Percentiles rank a stretch among this genome's conserved stretches.
Conservation (phyloP, 2,888 invertebrate species). For the Acanthosepion esculentum region DNA sequence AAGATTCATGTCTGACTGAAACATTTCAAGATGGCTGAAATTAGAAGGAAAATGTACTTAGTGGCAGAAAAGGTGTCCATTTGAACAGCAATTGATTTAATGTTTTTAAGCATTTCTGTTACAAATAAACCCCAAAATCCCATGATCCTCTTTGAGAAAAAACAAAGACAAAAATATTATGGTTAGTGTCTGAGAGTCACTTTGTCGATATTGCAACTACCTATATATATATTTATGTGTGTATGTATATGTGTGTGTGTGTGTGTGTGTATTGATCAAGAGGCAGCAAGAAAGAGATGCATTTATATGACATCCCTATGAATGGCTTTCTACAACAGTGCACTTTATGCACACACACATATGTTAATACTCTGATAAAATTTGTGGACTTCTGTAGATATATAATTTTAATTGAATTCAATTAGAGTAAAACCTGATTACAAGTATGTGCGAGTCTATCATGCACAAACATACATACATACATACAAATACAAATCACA, state of each 20-base stretch:
- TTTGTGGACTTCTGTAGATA: too few species aligned
- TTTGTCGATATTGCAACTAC: not conserved
- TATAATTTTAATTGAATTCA: too few species aligned
- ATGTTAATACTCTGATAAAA: too few species aligned
- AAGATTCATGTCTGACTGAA: not conserved
- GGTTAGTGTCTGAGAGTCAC: not conserved
- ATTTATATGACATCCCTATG: too few species aligned
- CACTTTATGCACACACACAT: not conserved
- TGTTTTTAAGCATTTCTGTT: not conserved
- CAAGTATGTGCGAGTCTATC: too few species aligned
- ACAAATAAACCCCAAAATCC: not conserved
- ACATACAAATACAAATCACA: too few species aligned
- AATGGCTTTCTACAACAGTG: not conserved
- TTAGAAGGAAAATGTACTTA: not conserved
- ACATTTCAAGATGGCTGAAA: not conserved
- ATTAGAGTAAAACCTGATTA: too few species aligned
- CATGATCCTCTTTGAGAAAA: not conserved
- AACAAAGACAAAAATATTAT: not conserved
- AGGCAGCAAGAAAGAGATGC: too few species aligned
- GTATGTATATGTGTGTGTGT: too few species aligned
- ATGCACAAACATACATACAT: too few species aligned
- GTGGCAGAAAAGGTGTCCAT: not conserved
- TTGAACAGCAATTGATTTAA: not conserved
- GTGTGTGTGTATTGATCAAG: too few species aligned
- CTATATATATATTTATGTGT: too few species aligned